Evolutionary conservation across 2,113 vertebrate genomes (phyloP), one percentile per base, ranked within the genome.

Genomic region (Albula glossodonta): DNA sequence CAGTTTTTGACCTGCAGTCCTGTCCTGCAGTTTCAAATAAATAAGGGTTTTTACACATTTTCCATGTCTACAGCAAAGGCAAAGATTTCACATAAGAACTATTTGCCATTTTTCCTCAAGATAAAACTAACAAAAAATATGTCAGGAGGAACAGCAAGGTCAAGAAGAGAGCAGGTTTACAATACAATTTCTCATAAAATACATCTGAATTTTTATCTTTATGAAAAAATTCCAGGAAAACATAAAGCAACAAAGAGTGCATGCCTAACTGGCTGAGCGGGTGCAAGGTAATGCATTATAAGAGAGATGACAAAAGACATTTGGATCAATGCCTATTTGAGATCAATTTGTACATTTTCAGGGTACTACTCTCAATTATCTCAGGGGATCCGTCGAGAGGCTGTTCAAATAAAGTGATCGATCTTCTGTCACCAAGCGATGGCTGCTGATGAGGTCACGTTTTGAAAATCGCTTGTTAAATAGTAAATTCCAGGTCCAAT

Each of bases 401-500:
- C 13, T 7, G 80, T 22, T 53, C 11, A 51, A 81, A 81, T 53
- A 53, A 52, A n/a, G 15, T 15, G 6, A 57, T 53, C 51, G 25
- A 82, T 56, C 53, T 60, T 15, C 60, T 77, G 83, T 70, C 17
- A 74, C 63, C 0, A 70, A 19, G 19, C 48, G n/a, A 51, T 49
- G 12, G 49, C 60, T 6, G 41, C 49, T 13, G 53, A 56, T 4
- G 80, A 53, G 51, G 48, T 81, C 22, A 48, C 52, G 6, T 82
- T 51, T 6, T 82, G 52, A 57, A 82, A 82, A 74, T 12, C 8
- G 31, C 25, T 82, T 53, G 81, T 82, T n/a, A 82, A 82, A 82
- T 82, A 51, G 25, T 57, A 15, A 60, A 84, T 84, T 25, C 41
- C 83, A 11, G 41, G 48, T 84, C 13, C 83, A 51, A 74, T 84